Evolutionary conservation across 1,140 invertebrate species (phyloP).

Genomic region (Drosophila varians): DNA sequence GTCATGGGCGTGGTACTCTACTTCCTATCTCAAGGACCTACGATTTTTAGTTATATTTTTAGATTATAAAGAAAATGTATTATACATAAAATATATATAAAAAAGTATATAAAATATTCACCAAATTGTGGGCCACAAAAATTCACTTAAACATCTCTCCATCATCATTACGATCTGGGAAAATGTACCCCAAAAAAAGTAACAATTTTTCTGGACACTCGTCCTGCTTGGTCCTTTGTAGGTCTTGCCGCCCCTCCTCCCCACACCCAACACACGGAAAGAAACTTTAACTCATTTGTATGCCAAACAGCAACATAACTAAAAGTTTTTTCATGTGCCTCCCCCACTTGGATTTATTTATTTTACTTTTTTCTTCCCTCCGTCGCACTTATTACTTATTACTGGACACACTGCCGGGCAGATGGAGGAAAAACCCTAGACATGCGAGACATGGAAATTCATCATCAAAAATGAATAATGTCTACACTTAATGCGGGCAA

Average conservation of each 20-base stretch:
- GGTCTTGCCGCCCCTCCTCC: too few species aligned
- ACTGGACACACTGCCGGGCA: constrained; percentile 54
- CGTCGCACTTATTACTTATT: constrained; percentile 79
- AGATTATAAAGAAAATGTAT: too few species aligned
- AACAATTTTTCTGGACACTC: constrained; percentile 26
- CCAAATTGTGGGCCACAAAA: neutral
- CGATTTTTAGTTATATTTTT: too few species aligned
- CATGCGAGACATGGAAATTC: constrained; percentile 82
- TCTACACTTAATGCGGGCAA: constrained; percentile 79
- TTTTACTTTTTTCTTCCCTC: constrained; percentile 35
- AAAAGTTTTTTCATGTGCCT: constrained; percentile 76
- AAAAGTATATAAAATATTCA: neutral
- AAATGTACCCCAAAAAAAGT: constrained; percentile 10
- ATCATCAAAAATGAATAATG: constrained; percentile 83
- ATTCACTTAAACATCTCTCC: constrained; percentile 24
- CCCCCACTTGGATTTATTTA: constrained; percentile 49
- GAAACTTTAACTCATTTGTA: constrained; percentile 81
- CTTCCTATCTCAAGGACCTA: too few species aligned
- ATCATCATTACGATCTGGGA: constrained; percentile 13
- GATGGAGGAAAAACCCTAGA: constrained; percentile 59
- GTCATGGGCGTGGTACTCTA: constrained; percentile 52
- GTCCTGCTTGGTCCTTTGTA: too few species aligned
- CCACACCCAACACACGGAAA: constrained; percentile 6
- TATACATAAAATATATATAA: neutral
- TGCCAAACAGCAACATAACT: constrained; percentile 77